Percentiles rank a stretch among this genome's conserved stretches.
Conservation (phyloP, 2,113 vertebrate species). For the Ahaetulla prasina region DNA sequence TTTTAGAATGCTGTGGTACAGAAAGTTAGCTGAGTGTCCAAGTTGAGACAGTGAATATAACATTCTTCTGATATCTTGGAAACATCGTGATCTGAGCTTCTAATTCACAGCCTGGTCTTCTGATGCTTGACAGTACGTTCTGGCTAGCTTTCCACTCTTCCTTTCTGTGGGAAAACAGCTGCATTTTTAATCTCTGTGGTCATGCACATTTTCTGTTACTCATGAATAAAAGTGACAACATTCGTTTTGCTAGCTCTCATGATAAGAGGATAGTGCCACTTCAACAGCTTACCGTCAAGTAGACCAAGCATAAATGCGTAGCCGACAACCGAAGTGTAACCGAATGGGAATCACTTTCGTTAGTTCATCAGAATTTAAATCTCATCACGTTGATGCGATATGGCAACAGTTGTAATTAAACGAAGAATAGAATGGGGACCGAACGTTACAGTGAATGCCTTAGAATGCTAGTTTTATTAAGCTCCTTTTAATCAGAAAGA, state of each 20-base stretch:
- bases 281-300: background rate
- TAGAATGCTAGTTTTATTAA: background rate
- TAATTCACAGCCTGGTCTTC: background rate
- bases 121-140: background rate
- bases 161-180: background rate
- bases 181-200: background rate
- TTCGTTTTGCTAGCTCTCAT: background rate
- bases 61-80: background rate
- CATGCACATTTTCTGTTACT: background rate
- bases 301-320: background rate
- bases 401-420: slow-evolving; percentile 1
- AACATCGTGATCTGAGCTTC: background rate
- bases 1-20: background rate
- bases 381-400: background rate
- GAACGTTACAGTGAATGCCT: no score
- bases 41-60: background rate
- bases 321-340: background rate
- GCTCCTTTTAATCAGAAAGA: background rate
- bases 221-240: background rate
- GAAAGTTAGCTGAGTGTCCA: background rate
- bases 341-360: slow-evolving; percentile 9
- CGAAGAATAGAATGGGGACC: background rate
- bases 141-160: background rate
- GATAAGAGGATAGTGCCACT: background rate
- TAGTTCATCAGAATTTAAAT: slow-evolving; percentile 7